A percentile compares a stretch with the other conserved stretches of the same genome.
phyloP scores from a whole-genome alignment of 1,140 invertebrate species.

The Penaeus japonicus region DNA sequence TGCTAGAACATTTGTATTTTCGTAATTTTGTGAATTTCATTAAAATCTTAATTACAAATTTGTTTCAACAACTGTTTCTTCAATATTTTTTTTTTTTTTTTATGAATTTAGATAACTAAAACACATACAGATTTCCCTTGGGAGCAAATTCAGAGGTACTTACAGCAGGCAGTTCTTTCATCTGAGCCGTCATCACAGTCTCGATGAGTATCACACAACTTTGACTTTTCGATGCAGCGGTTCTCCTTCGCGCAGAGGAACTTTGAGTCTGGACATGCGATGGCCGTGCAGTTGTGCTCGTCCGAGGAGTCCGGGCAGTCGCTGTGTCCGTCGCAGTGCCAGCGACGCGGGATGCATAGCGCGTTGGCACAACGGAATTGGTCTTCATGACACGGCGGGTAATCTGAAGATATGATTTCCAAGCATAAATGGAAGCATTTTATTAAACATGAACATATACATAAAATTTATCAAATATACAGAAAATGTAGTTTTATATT shows the following conservation, averaged over 20 bases:
- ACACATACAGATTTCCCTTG: not conserved
- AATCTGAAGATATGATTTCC: constrained; percentile 70
- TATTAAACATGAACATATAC: not conserved
- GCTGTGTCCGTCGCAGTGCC: constrained; percentile 66
- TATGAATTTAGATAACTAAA: too few relatives aligned
- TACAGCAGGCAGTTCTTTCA: constrained; percentile 87
- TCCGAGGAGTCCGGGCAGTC: constrained; percentile 71
- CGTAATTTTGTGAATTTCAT: too few relatives aligned
- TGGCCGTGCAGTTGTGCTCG: constrained; percentile 87
- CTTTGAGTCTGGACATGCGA: constrained; percentile 89
- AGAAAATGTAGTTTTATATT: constrained; percentile 63
- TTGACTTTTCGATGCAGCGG: constrained; percentile 85
- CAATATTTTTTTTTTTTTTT: too few relatives aligned
- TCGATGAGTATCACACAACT: constrained; percentile 87
- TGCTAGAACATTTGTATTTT: too few relatives aligned
- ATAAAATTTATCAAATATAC: not conserved
- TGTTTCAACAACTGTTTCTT: not conserved
- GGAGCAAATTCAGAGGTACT: constrained; percentile 66
- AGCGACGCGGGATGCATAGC: constrained; percentile 83
- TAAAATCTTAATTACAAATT: too few relatives aligned
- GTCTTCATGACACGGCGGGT: constrained; percentile 86
- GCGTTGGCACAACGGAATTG: constrained; percentile 94
- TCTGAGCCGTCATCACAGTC: constrained; percentile 92
- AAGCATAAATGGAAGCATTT: not conserved
- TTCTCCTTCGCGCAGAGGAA: constrained; percentile 82